A percentile compares a stretch with the other conserved stretches of the same genome.
Evolutionary conservation across 2,113 vertebrate species (phyloP).

Genomic region (Myanophis thanlyinensis): DNA sequence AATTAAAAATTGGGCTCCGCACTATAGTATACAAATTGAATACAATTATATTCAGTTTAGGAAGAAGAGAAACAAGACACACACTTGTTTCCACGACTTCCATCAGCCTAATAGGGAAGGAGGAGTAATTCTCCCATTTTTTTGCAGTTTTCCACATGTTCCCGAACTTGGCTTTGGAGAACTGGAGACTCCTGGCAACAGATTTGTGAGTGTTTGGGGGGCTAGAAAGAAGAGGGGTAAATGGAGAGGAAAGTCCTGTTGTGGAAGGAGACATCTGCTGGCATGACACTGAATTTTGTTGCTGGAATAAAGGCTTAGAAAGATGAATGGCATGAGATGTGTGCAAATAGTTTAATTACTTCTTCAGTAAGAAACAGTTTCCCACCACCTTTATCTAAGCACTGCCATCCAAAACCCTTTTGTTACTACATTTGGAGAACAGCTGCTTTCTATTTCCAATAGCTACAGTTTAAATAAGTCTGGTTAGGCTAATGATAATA

Average conservation of each 20-base stretch:
- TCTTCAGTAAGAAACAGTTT: neutral
- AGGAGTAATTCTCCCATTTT: neutral
- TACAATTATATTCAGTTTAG: neutral
- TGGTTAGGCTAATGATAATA: neutral
- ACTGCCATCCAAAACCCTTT: neutral
- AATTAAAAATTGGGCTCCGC: neutral
- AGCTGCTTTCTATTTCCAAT: slow-evolving; percentile 7
- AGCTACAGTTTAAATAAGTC: neutral
- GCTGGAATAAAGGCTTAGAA: neutral
- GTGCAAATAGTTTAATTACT: neutral
- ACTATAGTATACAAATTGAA: neutral
- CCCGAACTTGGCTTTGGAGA: neutral
- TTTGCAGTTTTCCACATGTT: neutral
- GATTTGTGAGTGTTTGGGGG: neutral
- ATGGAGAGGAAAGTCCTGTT: neutral
- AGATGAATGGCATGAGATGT: neutral
- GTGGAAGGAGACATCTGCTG: neutral
- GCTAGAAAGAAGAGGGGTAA: neutral
- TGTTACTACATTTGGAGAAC: neutral
- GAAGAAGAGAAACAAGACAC: neutral
- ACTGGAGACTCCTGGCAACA: neutral
- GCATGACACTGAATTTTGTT: neutral
- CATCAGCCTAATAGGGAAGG: neutral
- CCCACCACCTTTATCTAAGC: neutral
- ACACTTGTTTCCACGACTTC: neutral